Evolutionary conservation across 2,797 vertebrate species (phyloP).

Genomic region (Oryzias dopingdopingensis): DNA sequence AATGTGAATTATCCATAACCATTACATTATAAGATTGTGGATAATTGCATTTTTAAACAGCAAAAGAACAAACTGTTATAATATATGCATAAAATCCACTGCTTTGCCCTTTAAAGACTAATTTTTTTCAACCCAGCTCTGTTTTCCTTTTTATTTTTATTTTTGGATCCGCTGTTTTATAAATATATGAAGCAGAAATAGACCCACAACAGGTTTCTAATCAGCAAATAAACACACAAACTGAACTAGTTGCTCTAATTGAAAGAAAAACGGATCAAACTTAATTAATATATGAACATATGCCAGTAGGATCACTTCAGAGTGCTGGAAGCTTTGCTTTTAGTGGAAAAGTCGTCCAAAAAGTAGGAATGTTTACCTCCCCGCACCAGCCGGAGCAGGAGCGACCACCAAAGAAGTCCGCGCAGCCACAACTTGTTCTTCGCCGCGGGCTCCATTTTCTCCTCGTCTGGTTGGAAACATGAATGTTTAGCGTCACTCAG

Average conservation of each 20-base stretch:
- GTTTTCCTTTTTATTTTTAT: background rate
- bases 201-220: too few relatives aligned
- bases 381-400: constrained; percentile 51
- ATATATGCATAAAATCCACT: background rate
- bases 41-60: too few relatives aligned
- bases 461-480: constrained; percentile 29
- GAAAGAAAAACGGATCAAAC: background rate
- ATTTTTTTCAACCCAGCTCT: background rate
- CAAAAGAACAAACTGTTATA: too few relatives aligned
- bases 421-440: constrained; percentile 50
- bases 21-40: too few relatives aligned
- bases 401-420: constrained; percentile 67
- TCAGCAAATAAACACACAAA: too few relatives aligned
- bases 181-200: too few relatives aligned
- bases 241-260: background rate
- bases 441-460: constrained; percentile 54
- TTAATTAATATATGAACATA: background rate
- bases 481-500: background rate
- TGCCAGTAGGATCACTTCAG: accelerated
- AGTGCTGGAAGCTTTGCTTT: background rate
- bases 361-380: constrained; percentile 62
- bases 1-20: too few relatives aligned
- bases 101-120: background rate
- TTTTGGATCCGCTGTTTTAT: background rate
- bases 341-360: background rate